Base-by-base conservation (phyloP, 2,888 invertebrate genomes). In the Scaptomyza polygonia region DNA sequence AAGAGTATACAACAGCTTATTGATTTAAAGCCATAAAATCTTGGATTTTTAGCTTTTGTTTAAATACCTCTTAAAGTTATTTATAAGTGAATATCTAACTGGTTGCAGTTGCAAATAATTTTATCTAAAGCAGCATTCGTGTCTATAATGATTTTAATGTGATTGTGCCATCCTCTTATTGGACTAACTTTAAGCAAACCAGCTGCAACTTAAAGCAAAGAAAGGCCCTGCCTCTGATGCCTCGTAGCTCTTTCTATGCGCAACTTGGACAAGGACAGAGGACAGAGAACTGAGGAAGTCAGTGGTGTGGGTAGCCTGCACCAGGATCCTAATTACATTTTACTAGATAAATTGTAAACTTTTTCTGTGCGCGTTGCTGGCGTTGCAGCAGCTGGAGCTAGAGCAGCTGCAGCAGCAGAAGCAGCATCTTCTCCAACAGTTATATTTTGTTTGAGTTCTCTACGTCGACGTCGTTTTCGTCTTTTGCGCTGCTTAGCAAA, bases 311-410 rank as follows among this genome's bases (percentile, higher is more conserved):
- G 72, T 59, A 44, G 77, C 75, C 70, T 76, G 86, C 72, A 73
- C 81, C 76, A 78, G 89, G 82, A 89, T 90, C 88, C 88, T 90
- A 90, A 90, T 90, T 90, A 90, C 90, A 90, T 90, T 90, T 90
- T 89, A 89, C 89, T 89, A 89, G 88, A 89, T 90, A 89, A 88
- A 90, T 89, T 88, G 84, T 88, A 87, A 88, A 89, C 84, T 88
- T 89, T 89, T 82, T 74, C 80, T 68, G 84, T 74, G 79, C 79
- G 68, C 67, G 25, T 25, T 25, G 25, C 25, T 52, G 71, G 62
- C 36, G 57, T 44, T 64, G 61, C 57, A 61, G 66, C 61, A 29
- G 29, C 52, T 29, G 40, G 47, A 39, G 32, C 21, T 12, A 36
- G 36, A 49, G 30, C 21, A 16, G 52, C 64, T 43, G 66, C 56